phyloP scores from a whole-genome alignment of 2,888 invertebrate genomes.

The Caenorhabditis uteleia region DNA sequence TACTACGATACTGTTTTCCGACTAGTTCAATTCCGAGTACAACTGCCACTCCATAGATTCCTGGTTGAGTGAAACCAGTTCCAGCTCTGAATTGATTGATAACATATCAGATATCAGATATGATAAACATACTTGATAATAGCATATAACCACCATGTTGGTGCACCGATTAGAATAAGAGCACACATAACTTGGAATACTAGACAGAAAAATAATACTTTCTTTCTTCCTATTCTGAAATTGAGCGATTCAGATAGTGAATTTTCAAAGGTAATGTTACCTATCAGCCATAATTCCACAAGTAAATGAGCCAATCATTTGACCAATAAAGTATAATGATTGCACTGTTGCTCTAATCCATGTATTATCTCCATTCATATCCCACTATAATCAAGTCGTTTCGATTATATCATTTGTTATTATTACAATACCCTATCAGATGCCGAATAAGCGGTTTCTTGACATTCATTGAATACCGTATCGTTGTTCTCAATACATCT shows the following conservation, averaged over 20 bases:
- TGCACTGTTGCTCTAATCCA: slow-evolving; percentile 66
- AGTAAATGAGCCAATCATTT: slow-evolving; percentile 67
- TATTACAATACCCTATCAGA: slow-evolving; percentile 38
- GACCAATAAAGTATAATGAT: slow-evolving; percentile 67
- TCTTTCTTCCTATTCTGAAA: slow-evolving; percentile 79
- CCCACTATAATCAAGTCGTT: slow-evolving; percentile 60
- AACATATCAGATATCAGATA: not conserved
- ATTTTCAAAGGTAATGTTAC: slow-evolving; percentile 24
- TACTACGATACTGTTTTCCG: slow-evolving; percentile 70
- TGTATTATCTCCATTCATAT: slow-evolving; percentile 60
- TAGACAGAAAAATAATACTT: slow-evolving; percentile 79
- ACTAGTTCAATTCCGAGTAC: slow-evolving; percentile 74
- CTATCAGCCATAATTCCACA: slow-evolving; percentile 69
- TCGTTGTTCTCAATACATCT: slow-evolving; percentile 19
- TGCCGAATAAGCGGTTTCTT: slow-evolving; percentile 29
- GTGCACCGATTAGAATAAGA: slow-evolving; percentile 78
- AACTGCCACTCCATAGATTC: slow-evolving; percentile 82
- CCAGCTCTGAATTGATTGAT: slow-evolving; percentile 75
- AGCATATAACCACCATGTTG: slow-evolving; percentile 78
- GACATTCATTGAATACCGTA: slow-evolving; percentile 9
- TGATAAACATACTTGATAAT: slow-evolving; percentile 71
- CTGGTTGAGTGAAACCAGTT: slow-evolving; percentile 81
- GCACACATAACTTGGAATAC: slow-evolving; percentile 80
- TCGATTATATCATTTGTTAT: slow-evolving; percentile 2
- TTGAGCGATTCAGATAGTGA: not conserved